These are phyloP conservation scores for Sinonovacula constricta DNA, from an alignment of 1,140 invertebrate species.

Conservation along the genomic window DNA sequence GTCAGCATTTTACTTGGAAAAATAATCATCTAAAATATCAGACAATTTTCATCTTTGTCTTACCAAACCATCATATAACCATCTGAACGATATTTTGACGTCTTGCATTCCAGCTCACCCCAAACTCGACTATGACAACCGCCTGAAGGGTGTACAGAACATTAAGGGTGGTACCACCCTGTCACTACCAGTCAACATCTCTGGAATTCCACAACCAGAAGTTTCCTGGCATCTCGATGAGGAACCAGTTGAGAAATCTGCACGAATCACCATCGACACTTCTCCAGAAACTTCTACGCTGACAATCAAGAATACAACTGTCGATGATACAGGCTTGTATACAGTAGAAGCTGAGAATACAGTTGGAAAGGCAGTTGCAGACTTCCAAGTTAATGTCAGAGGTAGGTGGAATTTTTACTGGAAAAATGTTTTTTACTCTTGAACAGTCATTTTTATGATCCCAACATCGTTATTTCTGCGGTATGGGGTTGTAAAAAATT, in stretches of 20 bases:
- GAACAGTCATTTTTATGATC: too few species aligned
- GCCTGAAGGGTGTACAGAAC: conserved; percentile 70
- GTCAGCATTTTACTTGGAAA: too few species aligned
- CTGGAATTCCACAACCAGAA: conserved; percentile 94
- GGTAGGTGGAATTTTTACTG: too few species aligned
- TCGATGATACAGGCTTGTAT: conserved; percentile 73
- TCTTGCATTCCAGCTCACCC: conserved; percentile 73
- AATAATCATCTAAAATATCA: too few species aligned
- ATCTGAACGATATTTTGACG: too few species aligned
- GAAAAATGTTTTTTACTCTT: too few species aligned
- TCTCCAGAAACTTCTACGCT: conserved; percentile 69
- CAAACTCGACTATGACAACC: conserved; percentile 74
- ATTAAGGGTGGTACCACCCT: conserved; percentile 74
- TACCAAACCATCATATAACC: too few species aligned
- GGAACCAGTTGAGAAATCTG: conserved; percentile 78
- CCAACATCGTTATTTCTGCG: too few species aligned
- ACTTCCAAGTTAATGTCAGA: conserved; percentile 78
- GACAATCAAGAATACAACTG: conserved; percentile 71
- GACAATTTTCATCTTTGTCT: too few species aligned
- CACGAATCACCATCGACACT: conserved; percentile 69
- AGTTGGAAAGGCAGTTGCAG: conserved; percentile 73
- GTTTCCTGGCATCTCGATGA: conserved; percentile 93
- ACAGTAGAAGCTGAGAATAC: conserved; percentile 75
- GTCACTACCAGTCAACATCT: conserved; percentile 80
- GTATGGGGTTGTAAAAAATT: too few species aligned